A percentile compares a stretch with the other conserved stretches of the same genome.
phyloP scores from a whole-genome alignment of 1,140 invertebrate species.

The Micrasema longulum region DNA sequence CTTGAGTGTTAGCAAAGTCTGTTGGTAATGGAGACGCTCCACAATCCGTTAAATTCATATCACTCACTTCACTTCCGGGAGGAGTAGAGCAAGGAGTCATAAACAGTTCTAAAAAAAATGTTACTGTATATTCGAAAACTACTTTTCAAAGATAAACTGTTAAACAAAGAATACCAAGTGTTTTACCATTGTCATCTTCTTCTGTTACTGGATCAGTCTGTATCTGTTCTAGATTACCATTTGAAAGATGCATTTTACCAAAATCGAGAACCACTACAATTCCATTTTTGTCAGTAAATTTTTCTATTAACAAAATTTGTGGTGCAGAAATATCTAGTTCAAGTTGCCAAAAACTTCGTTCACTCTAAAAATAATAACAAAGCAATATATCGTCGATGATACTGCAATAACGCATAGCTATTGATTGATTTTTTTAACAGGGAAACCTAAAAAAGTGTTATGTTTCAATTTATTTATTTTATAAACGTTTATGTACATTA shows the following conservation, averaged over 20 bases:
- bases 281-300: constrained; percentile 82
- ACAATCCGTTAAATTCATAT: constrained; percentile 59
- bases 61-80: constrained; percentile 77
- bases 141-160: too few species aligned
- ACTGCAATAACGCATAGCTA: too few species aligned
- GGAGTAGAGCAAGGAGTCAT: constrained; percentile 94
- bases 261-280: constrained; percentile 88
- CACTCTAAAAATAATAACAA: constrained; percentile 60
- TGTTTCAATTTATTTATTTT: too few species aligned
- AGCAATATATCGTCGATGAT: too few species aligned
- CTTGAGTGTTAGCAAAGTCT: constrained; percentile 55
- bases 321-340: constrained; percentile 93
- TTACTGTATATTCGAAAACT: too few species aligned
- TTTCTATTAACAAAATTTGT: constrained; percentile 89
- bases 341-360: constrained; percentile 86
- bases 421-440: too few species aligned
- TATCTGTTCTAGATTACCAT: constrained; percentile 64
- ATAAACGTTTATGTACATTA: too few species aligned
- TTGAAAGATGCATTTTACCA: constrained; percentile 82
- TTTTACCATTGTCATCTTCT: constrained; percentile 58
- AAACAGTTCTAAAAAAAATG: constrained; percentile 74
- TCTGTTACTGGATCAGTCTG: constrained; percentile 52
- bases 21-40: constrained; percentile 59
- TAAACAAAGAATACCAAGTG: background rate
- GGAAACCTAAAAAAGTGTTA: too few species aligned